Evolutionary conservation across 1,140 invertebrate genomes (phyloP).

Genomic region (Drosophila tsacasi): DNA sequence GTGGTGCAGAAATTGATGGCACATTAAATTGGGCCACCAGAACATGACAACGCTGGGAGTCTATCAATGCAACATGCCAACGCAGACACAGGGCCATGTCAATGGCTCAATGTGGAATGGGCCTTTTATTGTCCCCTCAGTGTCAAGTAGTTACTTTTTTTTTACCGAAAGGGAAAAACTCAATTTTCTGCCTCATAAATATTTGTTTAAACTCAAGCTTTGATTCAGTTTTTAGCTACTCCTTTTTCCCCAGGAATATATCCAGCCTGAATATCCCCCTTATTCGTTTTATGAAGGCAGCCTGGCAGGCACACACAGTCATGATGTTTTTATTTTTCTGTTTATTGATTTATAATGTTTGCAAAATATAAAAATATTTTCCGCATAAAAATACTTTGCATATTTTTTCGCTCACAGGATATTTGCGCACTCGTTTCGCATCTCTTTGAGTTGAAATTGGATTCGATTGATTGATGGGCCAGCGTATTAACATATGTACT

Average conservation of each 20-base stretch:
- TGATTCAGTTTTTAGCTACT: slow-evolving; percentile 61
- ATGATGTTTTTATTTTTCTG: slow-evolving; percentile 30
- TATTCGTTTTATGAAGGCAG: background rate
- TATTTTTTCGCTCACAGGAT: slow-evolving; percentile 55
- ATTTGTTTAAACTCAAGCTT: slow-evolving; percentile 74
- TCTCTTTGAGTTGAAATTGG: slow-evolving; percentile 60
- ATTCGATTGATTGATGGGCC: slow-evolving; percentile 72
- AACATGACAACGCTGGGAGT: slow-evolving; percentile 57
- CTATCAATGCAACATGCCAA: slow-evolving; percentile 62
- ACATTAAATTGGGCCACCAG: slow-evolving; percentile 73
- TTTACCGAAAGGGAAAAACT: slow-evolving; percentile 48
- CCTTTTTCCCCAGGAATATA: slow-evolving; percentile 14
- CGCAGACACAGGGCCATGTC: slow-evolving; percentile 30
- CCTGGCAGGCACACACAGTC: background rate
- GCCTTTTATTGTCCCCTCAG: slow-evolving; percentile 70
- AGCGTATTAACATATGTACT: slow-evolving; percentile 63
- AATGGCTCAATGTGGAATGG: slow-evolving; percentile 81
- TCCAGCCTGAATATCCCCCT: slow-evolving; percentile 4
- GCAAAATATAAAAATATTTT: slow-evolving; percentile 66
- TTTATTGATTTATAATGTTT: slow-evolving; percentile 82
- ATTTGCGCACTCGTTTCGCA: slow-evolving; percentile 27
- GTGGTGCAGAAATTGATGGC: slow-evolving; percentile 72
- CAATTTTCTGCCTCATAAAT: slow-evolving; percentile 82
- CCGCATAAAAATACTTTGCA: slow-evolving; percentile 62
- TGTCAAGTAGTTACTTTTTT: slow-evolving; percentile 66